Evolutionary conservation across 1,140 invertebrate species (phyloP), one percentile per base, ranked within the genome.

Genomic region (Drosophila ananassae): DNA sequence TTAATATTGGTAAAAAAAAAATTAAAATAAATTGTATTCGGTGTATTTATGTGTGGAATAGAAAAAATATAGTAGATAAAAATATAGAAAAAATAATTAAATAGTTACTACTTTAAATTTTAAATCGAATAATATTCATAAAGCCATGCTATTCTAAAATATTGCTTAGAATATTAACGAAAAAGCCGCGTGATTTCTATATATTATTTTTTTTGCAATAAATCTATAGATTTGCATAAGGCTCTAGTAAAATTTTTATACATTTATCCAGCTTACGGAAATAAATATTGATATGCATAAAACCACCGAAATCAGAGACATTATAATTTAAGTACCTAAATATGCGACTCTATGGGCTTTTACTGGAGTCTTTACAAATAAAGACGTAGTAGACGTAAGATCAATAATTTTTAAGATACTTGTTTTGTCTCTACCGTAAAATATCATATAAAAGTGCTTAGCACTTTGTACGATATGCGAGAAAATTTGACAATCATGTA

Each of bases 141-240:
- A 53, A 47, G 46, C 17, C 46, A 37, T 12, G 34, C 34, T 10
- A n/a, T 37, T 37, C 34, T 37, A 37, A 37, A 10, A 37, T 37
- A 2, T 37, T n/a, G 10, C 34, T 12, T n/a, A 12, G 34, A 21
- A 44, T 44, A 44, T 44, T 13, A 44, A 44, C 34, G 17, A 44
- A 44, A 21, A 13, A 21, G 13, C 41, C 13, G 13, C n/a, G 12
- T 39, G 37, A n/a, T 10, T 12, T 5, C 2, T 13, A 44, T 44
- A 17, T 44, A 21, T 17, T 17, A 6, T 28, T 5, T 17, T 51
- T 32, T 34, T n/a, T 13, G 44, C 28, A 48, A 4, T 13, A 30
- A n/a, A n/a, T 28, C 8, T 58, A 17, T 56, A 24, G 62, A 69
- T 69, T 68, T 69, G 55, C n/a, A 55, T 68, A 68, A 39, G 66